Evolutionary conservation across 2,113 vertebrate genomes (phyloP).

Genomic region (Puma concolor): DNA sequence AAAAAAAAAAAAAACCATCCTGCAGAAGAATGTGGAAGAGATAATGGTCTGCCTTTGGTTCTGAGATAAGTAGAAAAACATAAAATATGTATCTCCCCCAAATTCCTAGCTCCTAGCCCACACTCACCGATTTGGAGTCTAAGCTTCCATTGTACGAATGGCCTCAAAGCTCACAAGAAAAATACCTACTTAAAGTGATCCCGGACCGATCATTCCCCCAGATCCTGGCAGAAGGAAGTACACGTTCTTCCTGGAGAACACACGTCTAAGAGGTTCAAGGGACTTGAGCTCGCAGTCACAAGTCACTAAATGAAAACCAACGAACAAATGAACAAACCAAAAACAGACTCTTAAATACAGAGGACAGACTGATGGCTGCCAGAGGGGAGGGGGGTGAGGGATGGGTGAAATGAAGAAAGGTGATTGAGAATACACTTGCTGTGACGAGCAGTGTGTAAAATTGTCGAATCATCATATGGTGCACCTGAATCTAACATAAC

Average conservation of each 20-base stretch:
- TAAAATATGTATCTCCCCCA: neutral
- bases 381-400: neutral
- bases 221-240: neutral
- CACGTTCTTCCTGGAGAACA: neutral
- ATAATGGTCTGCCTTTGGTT: neutral
- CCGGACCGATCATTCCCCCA: neutral
- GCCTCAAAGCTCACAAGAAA: neutral
- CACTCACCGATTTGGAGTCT: neutral
- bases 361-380: neutral
- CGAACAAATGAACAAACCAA: neutral
- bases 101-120: neutral
- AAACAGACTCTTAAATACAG: neutral
- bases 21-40: neutral
- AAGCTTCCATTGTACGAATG: neutral
- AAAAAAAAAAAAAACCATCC: neutral
- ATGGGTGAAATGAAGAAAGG: neutral
- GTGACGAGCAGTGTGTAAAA: neutral
- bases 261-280: neutral
- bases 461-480: neutral
- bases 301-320: neutral
- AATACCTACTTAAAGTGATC: neutral
- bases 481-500: neutral
- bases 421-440: neutral
- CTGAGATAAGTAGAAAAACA: neutral
- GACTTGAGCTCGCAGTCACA: neutral